These are phyloP conservation scores for Lordiphosa andalusiaca DNA, from an alignment of 2,888 invertebrate genomes.

Conservation along the genomic window DNA sequence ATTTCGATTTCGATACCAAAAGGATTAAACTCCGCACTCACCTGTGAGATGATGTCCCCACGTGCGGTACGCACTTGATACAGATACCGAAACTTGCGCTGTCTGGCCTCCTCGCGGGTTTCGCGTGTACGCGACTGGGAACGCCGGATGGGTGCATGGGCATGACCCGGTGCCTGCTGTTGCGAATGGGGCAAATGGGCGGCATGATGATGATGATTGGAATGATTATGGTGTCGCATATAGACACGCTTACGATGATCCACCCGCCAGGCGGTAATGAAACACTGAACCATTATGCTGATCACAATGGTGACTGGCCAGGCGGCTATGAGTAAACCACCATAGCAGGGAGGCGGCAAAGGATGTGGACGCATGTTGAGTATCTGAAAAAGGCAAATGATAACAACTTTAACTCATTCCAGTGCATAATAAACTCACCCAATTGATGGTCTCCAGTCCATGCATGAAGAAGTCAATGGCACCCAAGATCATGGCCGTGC, in stretches of 20 bases:
- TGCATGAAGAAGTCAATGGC: conserved; percentile 80
- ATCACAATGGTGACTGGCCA: conserved; percentile 80
- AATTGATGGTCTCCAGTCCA: conserved; percentile 78
- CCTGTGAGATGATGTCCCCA: conserved; percentile 94
- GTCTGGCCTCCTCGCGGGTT: conserved; percentile 89
- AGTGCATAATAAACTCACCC: conserved; percentile 58
- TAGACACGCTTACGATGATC: conserved; percentile 79
- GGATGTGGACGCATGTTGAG: conserved; percentile 80
- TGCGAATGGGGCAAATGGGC: conserved; percentile 67
- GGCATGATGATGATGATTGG: conserved; percentile 28
- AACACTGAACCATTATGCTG: conserved; percentile 80
- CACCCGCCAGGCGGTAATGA: conserved; percentile 80
- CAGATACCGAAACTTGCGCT: conserved; percentile 91
- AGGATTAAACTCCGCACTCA: conserved; percentile 63
- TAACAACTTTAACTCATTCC: too few relatives aligned
- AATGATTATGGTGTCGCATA: conserved; percentile 68
- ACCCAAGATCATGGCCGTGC: conserved; percentile 79
- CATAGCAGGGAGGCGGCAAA: conserved; percentile 80
- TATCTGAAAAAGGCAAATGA: conserved; percentile 51
- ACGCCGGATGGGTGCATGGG: conserved; percentile 57
- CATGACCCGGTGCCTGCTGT: conserved; percentile 40
- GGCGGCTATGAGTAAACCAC: conserved; percentile 78
- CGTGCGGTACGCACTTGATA: conserved; percentile 94
- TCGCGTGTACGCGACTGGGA: conserved; percentile 84
- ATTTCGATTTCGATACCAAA: too few relatives aligned